Evolutionary conservation across 2,113 vertebrate species (phyloP), one percentile per base, ranked within the genome.

Genomic region (Siphamia tubifer): DNA sequence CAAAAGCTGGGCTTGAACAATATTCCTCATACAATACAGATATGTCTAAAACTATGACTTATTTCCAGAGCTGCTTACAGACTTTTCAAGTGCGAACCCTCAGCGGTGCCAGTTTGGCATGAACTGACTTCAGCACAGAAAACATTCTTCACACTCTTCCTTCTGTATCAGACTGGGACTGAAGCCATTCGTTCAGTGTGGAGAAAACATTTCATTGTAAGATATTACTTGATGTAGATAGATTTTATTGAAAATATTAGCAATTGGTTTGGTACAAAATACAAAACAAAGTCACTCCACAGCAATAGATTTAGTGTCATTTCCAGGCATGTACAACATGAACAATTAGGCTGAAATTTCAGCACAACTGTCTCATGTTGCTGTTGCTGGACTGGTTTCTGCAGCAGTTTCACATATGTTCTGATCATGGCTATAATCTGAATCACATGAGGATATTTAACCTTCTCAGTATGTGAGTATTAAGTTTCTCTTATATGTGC

Each of bases 391-490:
- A 2, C 7, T 15, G 44, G 28, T 49, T 39, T 19, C 3, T n/a
- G 28, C 1, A 1, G 44, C 45, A 21, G 28, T 39, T 38, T 38
- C n/a, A 23, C 52, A 38, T 62, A 45, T 56, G 53, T 43, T 68
- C 3, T 3, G 20, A 47, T 58, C 49, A 15, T 10, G 8, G n/a
- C 38, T 36, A 13, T 80, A 82, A 82, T 75, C 73, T 66, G 66
- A 82, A 84, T 32, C 84, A 82, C 76, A 75, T 73, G 76, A 55
- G 40, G 61, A 75, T 69, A 60, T 63, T 52, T 74, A 57, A 72
- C 72, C 68, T 66, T 66, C 68, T 67, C 39, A 42, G 49, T 54
- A 52, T 68, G 68, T 17, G 39, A 36, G 64, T 45, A 45, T 66
- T 67, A 55, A 0, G 1, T 79, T 51, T 70, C 67, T 40, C 55